A percentile compares a stretch with the other conserved stretches of the same genome.
Evolutionary conservation across 2,888 invertebrate species (phyloP).

Genomic region (Trichogramma evanescens): DNA sequence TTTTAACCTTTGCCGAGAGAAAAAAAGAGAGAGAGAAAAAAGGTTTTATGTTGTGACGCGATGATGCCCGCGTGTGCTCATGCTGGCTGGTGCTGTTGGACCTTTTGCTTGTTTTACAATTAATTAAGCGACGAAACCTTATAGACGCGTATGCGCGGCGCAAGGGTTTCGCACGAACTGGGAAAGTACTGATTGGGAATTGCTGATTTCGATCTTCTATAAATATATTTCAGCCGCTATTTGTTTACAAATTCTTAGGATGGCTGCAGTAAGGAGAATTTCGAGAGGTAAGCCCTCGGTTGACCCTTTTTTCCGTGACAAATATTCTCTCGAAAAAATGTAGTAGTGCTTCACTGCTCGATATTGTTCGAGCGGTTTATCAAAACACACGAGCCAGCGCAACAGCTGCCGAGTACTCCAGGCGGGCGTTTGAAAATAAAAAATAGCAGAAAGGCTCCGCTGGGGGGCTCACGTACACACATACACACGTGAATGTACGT

Average conservation of each 20-base stretch:
- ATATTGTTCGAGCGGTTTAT: conserved; percentile 34
- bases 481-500: not conserved
- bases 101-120: conserved; percentile 27
- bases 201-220: conserved; percentile 4
- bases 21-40: conserved; percentile 1
- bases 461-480: conserved; percentile 10
- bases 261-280: no score
- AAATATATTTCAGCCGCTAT: no score
- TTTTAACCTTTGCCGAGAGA: conserved; percentile 9
- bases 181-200: conserved; percentile 2
- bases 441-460: conserved; percentile 18
- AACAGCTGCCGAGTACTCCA: conserved; percentile 14
- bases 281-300: no score
- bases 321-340: no score
- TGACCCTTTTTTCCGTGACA: no score
- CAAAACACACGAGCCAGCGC: conserved; percentile 31
- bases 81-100: no score
- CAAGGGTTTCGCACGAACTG: conserved; percentile 11
- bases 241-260: no score
- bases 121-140: conserved; percentile 21
- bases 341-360: no score
- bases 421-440: conserved; percentile 7
- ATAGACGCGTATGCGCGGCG: conserved; percentile 7
- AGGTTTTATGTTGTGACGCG: not conserved
- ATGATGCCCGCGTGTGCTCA: no score